phyloP scores from a whole-genome alignment of 2,797 vertebrate species.

The Dermochelys coriacea region DNA sequence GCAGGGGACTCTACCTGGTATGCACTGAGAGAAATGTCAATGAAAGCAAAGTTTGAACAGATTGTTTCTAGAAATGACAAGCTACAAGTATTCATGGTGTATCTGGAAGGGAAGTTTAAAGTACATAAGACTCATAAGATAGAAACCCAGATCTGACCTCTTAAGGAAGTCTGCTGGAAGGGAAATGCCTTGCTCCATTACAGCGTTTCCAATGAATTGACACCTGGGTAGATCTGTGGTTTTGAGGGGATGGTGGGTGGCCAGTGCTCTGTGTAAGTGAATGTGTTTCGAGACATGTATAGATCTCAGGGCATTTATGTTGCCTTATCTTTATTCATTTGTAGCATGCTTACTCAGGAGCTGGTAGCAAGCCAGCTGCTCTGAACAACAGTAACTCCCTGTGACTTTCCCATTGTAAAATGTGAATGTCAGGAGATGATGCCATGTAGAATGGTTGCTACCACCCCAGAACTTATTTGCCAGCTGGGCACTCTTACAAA shows the following conservation, averaged over 20 bases:
- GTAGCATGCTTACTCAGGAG: background rate
- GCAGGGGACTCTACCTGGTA: background rate
- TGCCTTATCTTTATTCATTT: background rate
- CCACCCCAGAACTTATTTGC: accelerated
- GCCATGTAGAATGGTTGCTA: background rate
- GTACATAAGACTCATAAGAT: conserved; percentile 7
- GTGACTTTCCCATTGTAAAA: background rate
- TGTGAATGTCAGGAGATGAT: background rate
- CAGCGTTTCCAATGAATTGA: background rate
- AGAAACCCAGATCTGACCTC: conserved; percentile 17
- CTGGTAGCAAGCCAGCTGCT: background rate
- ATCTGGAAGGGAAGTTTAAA: background rate
- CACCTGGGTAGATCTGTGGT: accelerated
- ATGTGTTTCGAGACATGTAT: background rate
- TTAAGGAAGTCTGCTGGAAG: conserved; percentile 36
- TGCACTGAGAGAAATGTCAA: background rate
- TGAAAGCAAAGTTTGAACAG: background rate
- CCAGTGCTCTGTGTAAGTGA: background rate
- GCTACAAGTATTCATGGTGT: conserved; percentile 31
- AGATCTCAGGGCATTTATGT: accelerated
- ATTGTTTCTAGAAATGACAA: conserved; percentile 23
- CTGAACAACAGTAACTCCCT: background rate
- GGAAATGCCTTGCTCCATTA: conserved; percentile 15
- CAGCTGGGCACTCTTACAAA: background rate
- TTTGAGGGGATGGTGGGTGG: background rate